Evolutionary conservation across 2,113 vertebrate genomes (phyloP), one percentile per base, ranked within the genome.

Genomic region (Phrynocephalus versicolor): DNA sequence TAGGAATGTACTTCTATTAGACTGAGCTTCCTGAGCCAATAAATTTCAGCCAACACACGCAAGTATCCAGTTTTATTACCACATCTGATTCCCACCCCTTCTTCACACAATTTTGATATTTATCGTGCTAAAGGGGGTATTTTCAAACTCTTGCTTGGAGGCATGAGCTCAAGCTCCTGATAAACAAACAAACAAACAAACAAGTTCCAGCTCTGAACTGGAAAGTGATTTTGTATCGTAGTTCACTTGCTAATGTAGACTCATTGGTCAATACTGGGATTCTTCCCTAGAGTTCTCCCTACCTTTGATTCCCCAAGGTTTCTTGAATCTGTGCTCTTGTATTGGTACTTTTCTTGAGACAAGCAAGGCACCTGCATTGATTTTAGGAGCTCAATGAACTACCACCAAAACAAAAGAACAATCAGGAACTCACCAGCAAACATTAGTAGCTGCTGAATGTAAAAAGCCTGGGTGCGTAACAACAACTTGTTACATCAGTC

Each of bases 31-130:
- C 88, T 88, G 88, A 90, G 89, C 91, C 86, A 90, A 94, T 96
- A 95, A 91, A 96, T 94, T 95, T 95, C 92, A 89, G 92, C 88
- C 95, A 94, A 93, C 93, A 91, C 88, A 89, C 64, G 92, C 81
- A 83, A 90, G 87, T 90, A 90, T 89, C 87, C 81, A 83, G 76
- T 93, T 94, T 95, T 95, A 94, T 88, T 90, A 79, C 86, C 87
- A 78, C 82, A 90, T 67, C 88, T 94, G 90, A 85, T 92, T 41
- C 62, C 30, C 19, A 89, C 87, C 90, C 92, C 45, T 51, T 89
- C 87, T 84, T 88, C 80, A 69, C 39, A 74, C 79, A 83, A 80
- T 93, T 93, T 8, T 90, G 84, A 94, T 92, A 72, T 88, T 91
- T 87, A 91, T 93, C 87, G 92, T 91, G 88, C 89, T 88, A 91